phyloP scores from a whole-genome alignment of 1,140 invertebrate species.

The Heliconius melpomene region DNA sequence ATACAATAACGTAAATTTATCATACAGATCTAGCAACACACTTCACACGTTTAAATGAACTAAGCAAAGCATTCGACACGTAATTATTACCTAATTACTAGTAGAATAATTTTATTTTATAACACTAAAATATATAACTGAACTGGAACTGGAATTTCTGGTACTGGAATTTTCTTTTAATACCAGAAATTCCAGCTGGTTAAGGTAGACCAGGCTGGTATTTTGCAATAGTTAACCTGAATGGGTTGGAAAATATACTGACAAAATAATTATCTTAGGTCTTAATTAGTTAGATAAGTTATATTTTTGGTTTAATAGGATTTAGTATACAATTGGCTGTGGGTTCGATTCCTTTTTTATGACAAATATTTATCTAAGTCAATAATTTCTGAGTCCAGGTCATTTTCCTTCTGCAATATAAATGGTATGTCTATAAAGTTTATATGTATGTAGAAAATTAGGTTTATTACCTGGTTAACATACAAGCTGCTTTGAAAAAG shows the following conservation, averaged over 20 bases:
- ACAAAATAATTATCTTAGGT: constrained; percentile 8
- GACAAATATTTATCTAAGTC: too few species aligned
- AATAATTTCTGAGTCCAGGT: too few species aligned
- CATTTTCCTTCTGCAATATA: too few species aligned
- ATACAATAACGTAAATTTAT: not conserved
- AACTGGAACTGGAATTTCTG: constrained; percentile 17
- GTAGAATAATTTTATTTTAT: not conserved
- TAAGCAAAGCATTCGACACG: not conserved
- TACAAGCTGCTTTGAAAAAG: too few species aligned
- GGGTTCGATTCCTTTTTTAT: too few species aligned
- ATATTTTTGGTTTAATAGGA: not conserved
- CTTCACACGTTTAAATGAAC: not conserved
- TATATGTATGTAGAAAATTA: too few species aligned
- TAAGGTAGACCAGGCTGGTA: constrained; percentile 45
- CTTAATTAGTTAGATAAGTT: not conserved
- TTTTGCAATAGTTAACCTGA: constrained; percentile 26
- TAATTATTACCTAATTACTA: not conserved
- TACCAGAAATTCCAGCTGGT: constrained; percentile 23
- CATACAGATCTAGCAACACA: not conserved
- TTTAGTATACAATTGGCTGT: too few species aligned
- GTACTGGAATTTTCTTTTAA: not conserved
- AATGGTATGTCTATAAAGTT: too few species aligned
- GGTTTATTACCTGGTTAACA: too few species aligned
- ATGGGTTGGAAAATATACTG: not conserved
- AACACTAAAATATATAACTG: constrained; percentile 1